These are phyloP conservation scores for Sphaerophoria rueppellii DNA, from an alignment of 2,888 invertebrate genomes.

Conservation along the genomic window DNA sequence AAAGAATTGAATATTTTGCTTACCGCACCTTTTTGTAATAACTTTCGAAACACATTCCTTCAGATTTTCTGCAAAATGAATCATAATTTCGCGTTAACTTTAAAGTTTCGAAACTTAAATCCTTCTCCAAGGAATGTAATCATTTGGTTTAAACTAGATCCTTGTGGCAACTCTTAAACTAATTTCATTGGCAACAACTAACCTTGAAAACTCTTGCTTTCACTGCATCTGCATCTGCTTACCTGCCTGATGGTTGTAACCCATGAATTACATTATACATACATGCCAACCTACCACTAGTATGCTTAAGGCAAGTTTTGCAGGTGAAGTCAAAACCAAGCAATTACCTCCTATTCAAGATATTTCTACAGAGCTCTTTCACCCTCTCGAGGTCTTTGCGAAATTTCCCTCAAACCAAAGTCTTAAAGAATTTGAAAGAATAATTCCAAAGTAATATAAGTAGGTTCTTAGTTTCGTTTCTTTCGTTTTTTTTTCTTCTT, in stretches of 20 bases:
- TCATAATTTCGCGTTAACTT: background rate
- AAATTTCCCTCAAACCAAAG: constrained; percentile 22
- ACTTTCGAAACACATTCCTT: background rate
- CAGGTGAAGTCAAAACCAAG: background rate
- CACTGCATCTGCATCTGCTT: background rate
- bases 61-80: background rate
- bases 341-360: constrained; percentile 18
- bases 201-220: constrained; percentile 38
- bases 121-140: background rate
- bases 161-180: constrained; percentile 16
- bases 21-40: background rate
- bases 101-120: background rate
- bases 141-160: background rate
- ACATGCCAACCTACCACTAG: too few relatives aligned
- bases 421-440: constrained; percentile 19
- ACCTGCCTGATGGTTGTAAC: background rate
- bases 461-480: constrained; percentile 28
- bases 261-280: too few relatives aligned
- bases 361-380: background rate
- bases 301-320: too few relatives aligned
- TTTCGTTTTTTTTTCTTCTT: background rate
- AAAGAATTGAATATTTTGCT: background rate
- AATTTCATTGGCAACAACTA: constrained; percentile 16
- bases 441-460: constrained; percentile 36
- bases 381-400: background rate